phyloP scores from a whole-genome alignment of 2,888 invertebrate genomes.

The Leucophenga maculata region DNA sequence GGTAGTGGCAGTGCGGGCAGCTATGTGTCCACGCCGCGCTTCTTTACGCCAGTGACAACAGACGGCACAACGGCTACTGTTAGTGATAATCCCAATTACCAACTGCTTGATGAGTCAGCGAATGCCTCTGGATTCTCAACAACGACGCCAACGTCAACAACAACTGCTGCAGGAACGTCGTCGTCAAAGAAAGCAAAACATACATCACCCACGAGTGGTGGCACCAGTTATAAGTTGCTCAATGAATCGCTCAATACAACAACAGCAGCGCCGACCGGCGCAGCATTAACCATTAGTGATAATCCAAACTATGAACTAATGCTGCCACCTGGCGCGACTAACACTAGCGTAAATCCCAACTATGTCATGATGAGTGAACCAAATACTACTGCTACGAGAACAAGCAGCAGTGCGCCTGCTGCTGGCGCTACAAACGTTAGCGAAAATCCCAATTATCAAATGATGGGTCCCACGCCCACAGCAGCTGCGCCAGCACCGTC shows the following conservation, averaged over 20 bases:
- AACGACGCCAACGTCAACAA: slow-evolving; percentile 26
- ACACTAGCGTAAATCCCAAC: slow-evolving; percentile 50
- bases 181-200: slow-evolving; percentile 32
- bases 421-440: slow-evolving; percentile 36
- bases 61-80: slow-evolving; percentile 36
- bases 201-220: not conserved
- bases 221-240: slow-evolving; percentile 53
- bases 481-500: slow-evolving; percentile 29
- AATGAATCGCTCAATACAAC: slow-evolving; percentile 52
- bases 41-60: slow-evolving; percentile 54
- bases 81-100: slow-evolving; percentile 67
- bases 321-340: slow-evolving; percentile 44
- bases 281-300: slow-evolving; percentile 46
- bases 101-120: slow-evolving; percentile 60
- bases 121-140: slow-evolving; percentile 42
- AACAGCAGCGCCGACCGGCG: slow-evolving; percentile 34
- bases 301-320: slow-evolving; percentile 65
- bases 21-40: slow-evolving; percentile 58
- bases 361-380: slow-evolving; percentile 63
- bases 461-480: slow-evolving; percentile 43
- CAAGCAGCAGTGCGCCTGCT: slow-evolving; percentile 15
- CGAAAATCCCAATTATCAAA: slow-evolving; percentile 59
- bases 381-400: slow-evolving; percentile 24
- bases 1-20: slow-evolving; percentile 67
- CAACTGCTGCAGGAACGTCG: not conserved